Conservation (phyloP, 1,140 invertebrate species). For the Meloidogyne exigua region DNA sequence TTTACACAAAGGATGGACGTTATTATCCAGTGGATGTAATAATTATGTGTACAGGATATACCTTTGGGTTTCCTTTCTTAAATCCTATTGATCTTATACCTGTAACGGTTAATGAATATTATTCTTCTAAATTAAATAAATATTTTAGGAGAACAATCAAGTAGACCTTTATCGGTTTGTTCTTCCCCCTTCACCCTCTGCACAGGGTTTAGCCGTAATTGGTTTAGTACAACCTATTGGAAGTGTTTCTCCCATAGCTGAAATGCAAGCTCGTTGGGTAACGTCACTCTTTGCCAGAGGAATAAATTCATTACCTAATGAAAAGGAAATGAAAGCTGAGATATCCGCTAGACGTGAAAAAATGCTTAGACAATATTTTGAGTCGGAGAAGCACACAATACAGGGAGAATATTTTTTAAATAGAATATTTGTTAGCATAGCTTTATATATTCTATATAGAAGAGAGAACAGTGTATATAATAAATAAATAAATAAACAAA, state of each 20-base stretch:
- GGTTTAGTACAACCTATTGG: conserved; percentile 68
- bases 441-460: no score
- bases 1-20: conserved; percentile 64
- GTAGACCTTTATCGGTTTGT: conserved; percentile 67
- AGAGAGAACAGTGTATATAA: no score
- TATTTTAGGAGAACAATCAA: conserved; percentile 61
- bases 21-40: conserved; percentile 59
- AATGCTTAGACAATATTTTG: conserved; percentile 24
- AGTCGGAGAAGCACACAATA: conserved; percentile 18
- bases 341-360: background rate
- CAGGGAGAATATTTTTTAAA: conserved; percentile 38
- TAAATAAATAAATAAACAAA: no score
- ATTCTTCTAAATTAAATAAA: background rate
- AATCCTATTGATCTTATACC: conserved; percentile 43
- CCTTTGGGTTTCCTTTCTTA: conserved; percentile 65
- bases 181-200: conserved; percentile 64
- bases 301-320: background rate
- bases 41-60: conserved; percentile 65
- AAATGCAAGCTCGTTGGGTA: conserved; percentile 24
- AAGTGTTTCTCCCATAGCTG: conserved; percentile 52
- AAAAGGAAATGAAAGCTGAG: background rate
- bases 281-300: conserved; percentile 8
- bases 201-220: conserved; percentile 66
- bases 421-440: no score
- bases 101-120: conserved; percentile 43